phyloP scores from a whole-genome alignment of 2,797 vertebrate species.

The Urophycis tenuis region DNA sequence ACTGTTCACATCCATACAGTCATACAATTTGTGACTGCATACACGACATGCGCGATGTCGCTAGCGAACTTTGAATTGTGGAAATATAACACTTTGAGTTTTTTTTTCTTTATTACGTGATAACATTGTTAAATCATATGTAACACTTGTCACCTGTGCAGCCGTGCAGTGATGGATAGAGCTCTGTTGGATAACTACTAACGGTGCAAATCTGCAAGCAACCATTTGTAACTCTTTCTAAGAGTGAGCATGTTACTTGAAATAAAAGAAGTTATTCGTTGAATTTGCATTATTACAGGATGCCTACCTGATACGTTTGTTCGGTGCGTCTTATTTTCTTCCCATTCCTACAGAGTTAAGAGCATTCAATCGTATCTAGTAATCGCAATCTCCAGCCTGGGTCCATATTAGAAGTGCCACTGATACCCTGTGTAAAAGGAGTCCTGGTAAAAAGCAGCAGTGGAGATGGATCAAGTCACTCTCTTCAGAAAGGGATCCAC shows the following conservation, averaged over 20 bases:
- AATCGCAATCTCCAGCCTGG: slow-evolving; percentile 61
- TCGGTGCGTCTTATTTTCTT: slow-evolving; percentile 49
- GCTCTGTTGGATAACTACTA: slow-evolving; percentile 57
- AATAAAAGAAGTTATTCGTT: not conserved
- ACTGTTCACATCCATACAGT: not conserved
- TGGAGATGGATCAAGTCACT: slow-evolving; percentile 49
- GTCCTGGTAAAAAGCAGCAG: slow-evolving; percentile 64
- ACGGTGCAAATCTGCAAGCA: slow-evolving; percentile 19
- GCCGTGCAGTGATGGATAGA: slow-evolving; percentile 45
- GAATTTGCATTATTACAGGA: not conserved
- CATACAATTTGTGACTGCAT: not conserved
- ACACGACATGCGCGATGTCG: not conserved
- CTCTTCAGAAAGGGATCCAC: slow-evolving; percentile 51
- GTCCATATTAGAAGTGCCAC: slow-evolving; percentile 62
- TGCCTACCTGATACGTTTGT: slow-evolving; percentile 59
- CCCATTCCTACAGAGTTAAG: slow-evolving; percentile 59
- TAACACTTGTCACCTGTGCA: slow-evolving; percentile 56
- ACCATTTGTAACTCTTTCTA: slow-evolving; percentile 13
- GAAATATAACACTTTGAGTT: not conserved
- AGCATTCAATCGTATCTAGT: slow-evolving; percentile 51
- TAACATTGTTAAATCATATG: slow-evolving; percentile 20
- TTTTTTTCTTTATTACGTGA: not conserved
- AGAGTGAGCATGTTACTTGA: not conserved
- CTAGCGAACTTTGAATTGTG: not conserved
- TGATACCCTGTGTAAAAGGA: slow-evolving; percentile 46